Evolutionary conservation across 2,888 invertebrate species (phyloP), one percentile per base, ranked within the genome.

Genomic region (Leptinotarsa tumamoca): DNA sequence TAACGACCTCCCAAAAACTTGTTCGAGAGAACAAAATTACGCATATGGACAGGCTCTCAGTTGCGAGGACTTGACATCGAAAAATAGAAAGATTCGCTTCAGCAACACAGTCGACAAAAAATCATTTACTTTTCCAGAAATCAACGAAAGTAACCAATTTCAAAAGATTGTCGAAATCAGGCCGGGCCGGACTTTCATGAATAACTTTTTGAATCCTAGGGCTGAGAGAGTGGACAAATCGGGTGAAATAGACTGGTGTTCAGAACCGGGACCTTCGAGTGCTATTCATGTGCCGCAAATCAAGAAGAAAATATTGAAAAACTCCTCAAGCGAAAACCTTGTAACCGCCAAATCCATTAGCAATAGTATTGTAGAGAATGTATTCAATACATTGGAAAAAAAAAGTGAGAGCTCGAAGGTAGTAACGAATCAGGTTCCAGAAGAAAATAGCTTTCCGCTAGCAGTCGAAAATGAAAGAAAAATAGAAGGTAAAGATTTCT

Each of bases 11-110:
- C 63, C 27, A 63, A 63, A 43, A 33, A 27, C 4, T 33, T 43
- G 7, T 66, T 84, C 85, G 49, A 83, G 82, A 66, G 71, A 83
- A 33, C 86, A 86, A 67, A 76, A 80, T 10, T 10, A 33, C 43
- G 7, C 18, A 63, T 63, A 43, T 14, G 63, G n/a, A 27, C 27
- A 63, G 33, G 33, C 10, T 33, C 4, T 43, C 27, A 43, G 63
- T 43, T 10, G n/a, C 33, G 17, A n/a, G n/a, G n/a, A 33, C 63
- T n/a, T 43, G n/a, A 27, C 17, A 18, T 43, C 33, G 14, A 43
- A 14, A 63, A 33, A 33, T 63, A 33, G 17, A 33, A 63, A n/a
- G 63, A 23, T 58, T 58, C 58, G 58, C 5, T 23, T 58, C 13
- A 58, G 23, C 15, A 63, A 43, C 27, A n/a, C 13, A n/a, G 63